Evolutionary conservation across 92 coral and sea anemone species (phyloP).

Genomic region (Epizoanthus rinbou): DNA sequence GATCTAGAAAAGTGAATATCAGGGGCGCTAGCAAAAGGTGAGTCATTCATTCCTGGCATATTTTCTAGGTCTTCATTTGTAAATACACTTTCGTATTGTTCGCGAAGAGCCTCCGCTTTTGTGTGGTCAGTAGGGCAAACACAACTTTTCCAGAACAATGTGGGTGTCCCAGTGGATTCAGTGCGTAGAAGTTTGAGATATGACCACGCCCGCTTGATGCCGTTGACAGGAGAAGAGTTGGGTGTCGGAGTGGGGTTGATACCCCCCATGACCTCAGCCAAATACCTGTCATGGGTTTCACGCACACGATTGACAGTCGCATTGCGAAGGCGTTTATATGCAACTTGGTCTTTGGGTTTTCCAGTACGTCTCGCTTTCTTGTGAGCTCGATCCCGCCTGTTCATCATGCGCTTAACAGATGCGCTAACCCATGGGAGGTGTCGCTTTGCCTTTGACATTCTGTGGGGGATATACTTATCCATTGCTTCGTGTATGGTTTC

Average conservation of each 20-base stretch:
- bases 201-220: constrained; percentile 53
- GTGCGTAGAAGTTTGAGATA: constrained; percentile 45
- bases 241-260: constrained; percentile 3
- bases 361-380: constrained; percentile 38
- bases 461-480: constrained; percentile 47
- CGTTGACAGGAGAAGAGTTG: constrained; percentile 10
- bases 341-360: neutral
- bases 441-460: constrained; percentile 39
- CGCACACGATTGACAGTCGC: constrained; percentile 31
- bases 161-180: constrained; percentile 50
- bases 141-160: constrained; percentile 42
- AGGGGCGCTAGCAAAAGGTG: constrained; percentile 38
- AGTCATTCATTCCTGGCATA: constrained; percentile 25
- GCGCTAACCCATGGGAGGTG: constrained; percentile 62
- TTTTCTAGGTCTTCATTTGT: constrained; percentile 45
- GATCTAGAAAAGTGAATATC: constrained; percentile 31
- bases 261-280: constrained; percentile 39
- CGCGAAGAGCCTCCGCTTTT: constrained; percentile 50
- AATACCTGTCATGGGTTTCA: constrained; percentile 40
- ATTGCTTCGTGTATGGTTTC: constrained; percentile 42
- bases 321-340: constrained; percentile 37
- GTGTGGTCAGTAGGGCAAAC: constrained; percentile 15
- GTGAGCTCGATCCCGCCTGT: constrained; percentile 60
- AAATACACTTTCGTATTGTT: constrained; percentile 54
- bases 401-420: constrained; percentile 49